Conservation (phyloP, 2,888 invertebrate species). For the Epiblema foenella region DNA sequence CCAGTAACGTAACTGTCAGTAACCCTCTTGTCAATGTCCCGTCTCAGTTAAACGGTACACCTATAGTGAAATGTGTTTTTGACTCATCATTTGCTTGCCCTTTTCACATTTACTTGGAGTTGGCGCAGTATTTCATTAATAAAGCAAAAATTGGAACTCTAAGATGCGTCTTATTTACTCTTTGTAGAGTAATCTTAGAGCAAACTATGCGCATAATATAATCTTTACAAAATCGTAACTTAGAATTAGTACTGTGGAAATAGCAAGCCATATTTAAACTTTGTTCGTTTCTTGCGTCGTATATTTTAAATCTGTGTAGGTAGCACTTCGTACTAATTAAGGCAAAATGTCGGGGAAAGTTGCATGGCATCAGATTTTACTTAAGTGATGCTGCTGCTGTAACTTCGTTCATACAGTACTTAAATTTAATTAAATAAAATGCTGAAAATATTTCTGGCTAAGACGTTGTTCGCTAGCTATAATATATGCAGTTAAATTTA, state of each 20-base stretch:
- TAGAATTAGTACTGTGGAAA: not conserved
- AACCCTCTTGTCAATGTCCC: too few relatives aligned
- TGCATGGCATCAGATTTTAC: not conserved
- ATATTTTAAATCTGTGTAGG: not conserved
- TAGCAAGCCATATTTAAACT: not conserved
- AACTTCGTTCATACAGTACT: not conserved
- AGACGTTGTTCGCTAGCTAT: too few relatives aligned
- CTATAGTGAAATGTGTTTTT: too few relatives aligned
- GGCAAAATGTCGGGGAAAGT: not conserved
- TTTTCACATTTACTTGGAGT: too few relatives aligned
- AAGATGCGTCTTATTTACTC: not conserved
- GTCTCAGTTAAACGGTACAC: too few relatives aligned
- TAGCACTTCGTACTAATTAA: not conserved
- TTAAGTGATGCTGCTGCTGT: not conserved
- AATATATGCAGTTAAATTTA: too few relatives aligned
- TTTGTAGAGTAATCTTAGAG: not conserved
- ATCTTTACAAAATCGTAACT: slow-evolving; percentile 13
- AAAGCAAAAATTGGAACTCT: not conserved
- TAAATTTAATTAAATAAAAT: not conserved
- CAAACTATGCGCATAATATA: slow-evolving; percentile 2
- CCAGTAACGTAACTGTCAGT: too few relatives aligned
- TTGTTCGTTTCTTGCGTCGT: not conserved
- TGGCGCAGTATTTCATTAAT: too few relatives aligned
- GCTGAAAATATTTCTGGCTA: not conserved
- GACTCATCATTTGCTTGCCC: too few relatives aligned